A percentile compares a stretch with the other conserved stretches of the same genome.
phyloP scores from a whole-genome alignment of 2,113 vertebrate species.

The Gymnogyps californianus region DNA sequence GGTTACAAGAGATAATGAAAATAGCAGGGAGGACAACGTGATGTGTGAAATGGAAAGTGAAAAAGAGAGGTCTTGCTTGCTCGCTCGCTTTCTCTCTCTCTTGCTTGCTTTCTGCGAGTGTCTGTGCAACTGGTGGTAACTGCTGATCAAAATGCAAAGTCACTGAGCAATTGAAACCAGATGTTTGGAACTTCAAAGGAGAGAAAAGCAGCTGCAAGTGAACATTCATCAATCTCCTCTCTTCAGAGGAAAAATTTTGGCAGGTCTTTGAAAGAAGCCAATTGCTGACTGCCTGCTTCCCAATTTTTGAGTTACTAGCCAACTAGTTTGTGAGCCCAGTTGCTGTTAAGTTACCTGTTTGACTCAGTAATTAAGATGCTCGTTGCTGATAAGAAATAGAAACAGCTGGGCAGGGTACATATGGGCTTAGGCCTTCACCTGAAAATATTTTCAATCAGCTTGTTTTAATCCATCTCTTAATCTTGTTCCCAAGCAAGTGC shows the following conservation, averaged over 20 bases:
- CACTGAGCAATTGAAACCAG: constrained; percentile 76
- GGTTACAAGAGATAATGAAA: constrained; percentile 46
- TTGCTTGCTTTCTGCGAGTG: background rate
- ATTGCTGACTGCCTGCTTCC: constrained; percentile 45
- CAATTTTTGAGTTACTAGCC: constrained; percentile 16
- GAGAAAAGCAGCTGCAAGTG: constrained; percentile 61
- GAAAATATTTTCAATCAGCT: background rate
- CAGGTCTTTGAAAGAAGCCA: constrained; percentile 72
- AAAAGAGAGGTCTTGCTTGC: constrained; percentile 38
- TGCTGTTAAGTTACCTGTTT: background rate
- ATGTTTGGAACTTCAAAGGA: constrained; percentile 80
- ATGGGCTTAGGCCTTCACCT: background rate
- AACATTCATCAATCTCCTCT: constrained; percentile 57
- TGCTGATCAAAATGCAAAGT: constrained; percentile 68
- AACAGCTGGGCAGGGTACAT: background rate
- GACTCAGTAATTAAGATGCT: background rate
- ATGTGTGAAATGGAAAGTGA: constrained; percentile 59
- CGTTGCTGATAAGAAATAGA: background rate
- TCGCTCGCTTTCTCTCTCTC: background rate
- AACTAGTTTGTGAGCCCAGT: background rate
- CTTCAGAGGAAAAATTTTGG: constrained; percentile 54
- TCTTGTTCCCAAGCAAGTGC: background rate
- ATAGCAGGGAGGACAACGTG: background rate
- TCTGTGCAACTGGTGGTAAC: constrained; percentile 62
- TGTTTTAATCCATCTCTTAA: background rate